These are phyloP conservation scores for Aleiodes sp. DNA, from an alignment of 1,140 invertebrate genomes.

Conservation along the genomic window DNA sequence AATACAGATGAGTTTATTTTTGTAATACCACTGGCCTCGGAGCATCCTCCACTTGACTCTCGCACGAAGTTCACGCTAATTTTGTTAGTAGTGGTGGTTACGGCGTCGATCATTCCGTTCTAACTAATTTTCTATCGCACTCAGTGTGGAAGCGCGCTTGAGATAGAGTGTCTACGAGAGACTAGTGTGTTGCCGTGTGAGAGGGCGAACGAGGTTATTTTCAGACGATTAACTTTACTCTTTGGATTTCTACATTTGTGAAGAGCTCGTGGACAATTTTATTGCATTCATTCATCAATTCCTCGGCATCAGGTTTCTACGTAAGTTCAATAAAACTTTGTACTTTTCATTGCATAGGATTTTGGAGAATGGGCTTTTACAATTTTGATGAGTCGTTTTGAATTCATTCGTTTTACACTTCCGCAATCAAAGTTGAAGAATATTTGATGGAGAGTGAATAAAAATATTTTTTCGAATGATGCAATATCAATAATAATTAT, in stretches of 20 bases:
- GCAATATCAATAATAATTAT: too few relatives aligned
- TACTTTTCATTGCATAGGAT: neutral
- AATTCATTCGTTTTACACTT: too few relatives aligned
- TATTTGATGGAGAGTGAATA: too few relatives aligned
- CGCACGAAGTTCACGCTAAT: conserved; percentile 27
- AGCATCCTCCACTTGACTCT: conserved; percentile 22
- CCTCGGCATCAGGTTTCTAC: neutral
- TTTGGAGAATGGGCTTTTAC: too few relatives aligned
- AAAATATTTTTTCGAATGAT: too few relatives aligned
- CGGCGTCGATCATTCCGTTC: neutral
- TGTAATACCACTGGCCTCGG: conserved; percentile 1
- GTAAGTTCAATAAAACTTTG: neutral
- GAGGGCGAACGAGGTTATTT: neutral
- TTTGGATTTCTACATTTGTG: neutral
- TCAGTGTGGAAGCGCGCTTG: neutral
- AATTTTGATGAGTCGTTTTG: too few relatives aligned
- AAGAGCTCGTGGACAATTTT: conserved; percentile 2
- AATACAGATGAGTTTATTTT: conserved; percentile 8
- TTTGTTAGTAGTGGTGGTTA: conserved; percentile 7
- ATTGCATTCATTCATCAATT: conserved; percentile 6
- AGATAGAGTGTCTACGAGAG: too few relatives aligned
- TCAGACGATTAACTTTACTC: conserved; percentile 6
- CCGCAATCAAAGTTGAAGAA: too few relatives aligned
- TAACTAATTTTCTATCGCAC: conserved; percentile 4
- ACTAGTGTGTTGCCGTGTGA: neutral